Conservation (phyloP, 2,888 invertebrate species). For the Troides helena region DNA sequence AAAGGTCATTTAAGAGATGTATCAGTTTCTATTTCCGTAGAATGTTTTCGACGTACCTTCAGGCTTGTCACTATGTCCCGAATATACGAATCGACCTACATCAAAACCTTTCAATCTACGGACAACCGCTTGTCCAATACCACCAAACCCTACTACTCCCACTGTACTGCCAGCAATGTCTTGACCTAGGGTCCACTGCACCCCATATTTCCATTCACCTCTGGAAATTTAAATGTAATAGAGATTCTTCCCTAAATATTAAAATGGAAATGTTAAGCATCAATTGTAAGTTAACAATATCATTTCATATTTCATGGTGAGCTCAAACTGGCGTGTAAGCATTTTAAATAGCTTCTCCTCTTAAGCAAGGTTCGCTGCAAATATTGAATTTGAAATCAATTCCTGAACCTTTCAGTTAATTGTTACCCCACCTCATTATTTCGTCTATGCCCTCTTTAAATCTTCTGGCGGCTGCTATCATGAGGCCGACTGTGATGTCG, state of each 20-base stretch:
- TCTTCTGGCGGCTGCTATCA: slow-evolving; percentile 87
- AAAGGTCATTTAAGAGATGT: neutral
- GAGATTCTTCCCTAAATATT: no score
- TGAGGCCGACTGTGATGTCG: slow-evolving; percentile 88
- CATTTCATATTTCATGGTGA: no score
- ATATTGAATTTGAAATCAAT: neutral
- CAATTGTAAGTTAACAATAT: no score
- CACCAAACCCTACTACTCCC: slow-evolving; percentile 91
- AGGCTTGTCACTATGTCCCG: slow-evolving; percentile 84
- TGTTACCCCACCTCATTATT: slow-evolving; percentile 77
- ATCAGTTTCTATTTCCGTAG: neutral
- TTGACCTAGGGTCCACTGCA: slow-evolving; percentile 89
- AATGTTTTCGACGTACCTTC: slow-evolving; percentile 63
- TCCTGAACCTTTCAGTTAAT: neutral
- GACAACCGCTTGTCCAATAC: slow-evolving; percentile 87
- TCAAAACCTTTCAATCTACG: slow-evolving; percentile 87
- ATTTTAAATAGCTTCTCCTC: no score
- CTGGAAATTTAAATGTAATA: slow-evolving; percentile 49
- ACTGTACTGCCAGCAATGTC: slow-evolving; percentile 89
- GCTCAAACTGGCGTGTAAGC: neutral
- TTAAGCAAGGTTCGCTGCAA: no score
- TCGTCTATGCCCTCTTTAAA: slow-evolving; percentile 86
- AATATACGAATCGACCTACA: slow-evolving; percentile 85
- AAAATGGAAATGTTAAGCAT: neutral
- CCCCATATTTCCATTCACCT: slow-evolving; percentile 84